Percentiles rank a stretch among this genome's conserved stretches.
These are phyloP conservation scores for Rachycentron canadum DNA, from an alignment of 2,797 vertebrate genomes.

Conservation along the genomic window DNA sequence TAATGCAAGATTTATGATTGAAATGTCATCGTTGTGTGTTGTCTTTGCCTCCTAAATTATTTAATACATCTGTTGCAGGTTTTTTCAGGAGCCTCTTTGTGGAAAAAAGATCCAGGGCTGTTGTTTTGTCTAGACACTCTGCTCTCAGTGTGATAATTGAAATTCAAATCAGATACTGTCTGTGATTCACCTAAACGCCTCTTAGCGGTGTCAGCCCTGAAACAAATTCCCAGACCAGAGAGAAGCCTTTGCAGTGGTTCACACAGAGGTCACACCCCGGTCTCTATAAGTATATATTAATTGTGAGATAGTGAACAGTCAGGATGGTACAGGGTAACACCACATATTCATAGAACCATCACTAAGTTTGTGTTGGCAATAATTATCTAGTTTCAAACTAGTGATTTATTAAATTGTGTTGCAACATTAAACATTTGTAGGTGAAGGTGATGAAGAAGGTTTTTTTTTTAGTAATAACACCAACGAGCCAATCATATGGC, in stretches of 20 bases:
- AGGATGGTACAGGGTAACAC: not conserved
- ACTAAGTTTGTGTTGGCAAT: too few species aligned
- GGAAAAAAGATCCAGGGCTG: constrained; percentile 13
- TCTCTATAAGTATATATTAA: constrained; percentile 34
- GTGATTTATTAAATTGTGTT: too few species aligned
- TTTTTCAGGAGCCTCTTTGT: constrained; percentile 26
- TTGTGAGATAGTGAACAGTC: constrained; percentile 21
- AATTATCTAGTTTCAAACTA: too few species aligned
- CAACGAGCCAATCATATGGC: not conserved
- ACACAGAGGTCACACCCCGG: constrained; percentile 39
- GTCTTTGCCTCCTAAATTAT: constrained; percentile 26
- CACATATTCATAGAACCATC: not conserved
- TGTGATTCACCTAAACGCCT: constrained; percentile 60
- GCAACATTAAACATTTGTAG: too few species aligned
- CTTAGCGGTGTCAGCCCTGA: constrained; percentile 25
- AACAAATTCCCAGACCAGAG: constrained; percentile 36
- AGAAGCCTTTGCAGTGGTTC: constrained; percentile 45
- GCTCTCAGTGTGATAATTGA: constrained; percentile 51
- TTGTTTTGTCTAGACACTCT: constrained; percentile 56
- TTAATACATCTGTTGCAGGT: constrained; percentile 12
- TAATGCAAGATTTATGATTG: not conserved
- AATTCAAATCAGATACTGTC: constrained; percentile 71
- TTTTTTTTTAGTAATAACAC: too few species aligned
- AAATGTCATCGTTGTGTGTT: not conserved
- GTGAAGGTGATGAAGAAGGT: too few species aligned